Evolutionary conservation across 1,140 invertebrate species (phyloP).

Genomic region (Hormaphis cornu): DNA sequence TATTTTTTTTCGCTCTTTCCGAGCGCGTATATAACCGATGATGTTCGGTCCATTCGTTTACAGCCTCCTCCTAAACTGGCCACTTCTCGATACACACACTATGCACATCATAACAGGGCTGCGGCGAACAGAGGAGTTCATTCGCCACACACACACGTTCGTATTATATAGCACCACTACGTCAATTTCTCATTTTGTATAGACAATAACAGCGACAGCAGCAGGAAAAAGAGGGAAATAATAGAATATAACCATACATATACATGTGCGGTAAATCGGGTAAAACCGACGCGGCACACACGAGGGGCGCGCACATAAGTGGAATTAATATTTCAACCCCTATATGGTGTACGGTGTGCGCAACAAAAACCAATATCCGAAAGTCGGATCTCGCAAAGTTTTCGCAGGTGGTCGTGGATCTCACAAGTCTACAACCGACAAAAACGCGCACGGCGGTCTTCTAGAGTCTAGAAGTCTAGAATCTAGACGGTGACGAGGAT

Average conservation of each 20-base stretch:
- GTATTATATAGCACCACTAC: not conserved
- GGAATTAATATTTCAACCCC: slow-evolving; percentile 27
- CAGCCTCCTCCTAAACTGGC: too few species aligned
- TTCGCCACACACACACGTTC: not conserved
- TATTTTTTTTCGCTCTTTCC: not conserved
- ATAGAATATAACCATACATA: too few species aligned
- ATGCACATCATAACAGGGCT: not conserved
- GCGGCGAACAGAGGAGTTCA: not conserved
- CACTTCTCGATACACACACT: not conserved
- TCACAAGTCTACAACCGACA: not conserved
- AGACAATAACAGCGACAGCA: not conserved
- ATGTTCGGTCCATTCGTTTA: not conserved
- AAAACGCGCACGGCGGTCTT: not conserved
- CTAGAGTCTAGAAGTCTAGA: too few species aligned
- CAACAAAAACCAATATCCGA: not conserved
- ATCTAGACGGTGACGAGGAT: too few species aligned
- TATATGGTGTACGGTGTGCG: not conserved
- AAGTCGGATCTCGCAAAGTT: not conserved
- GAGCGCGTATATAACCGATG: too few species aligned
- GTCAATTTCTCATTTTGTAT: slow-evolving; percentile 8
- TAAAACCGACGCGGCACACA: not conserved
- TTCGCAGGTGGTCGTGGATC: slow-evolving; percentile 19
- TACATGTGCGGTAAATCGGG: not conserved
- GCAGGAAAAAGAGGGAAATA: not conserved
- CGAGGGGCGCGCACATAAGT: not conserved